Conservation (phyloP, 2,888 invertebrate genomes). For the Subacronicta megacephala region DNA sequence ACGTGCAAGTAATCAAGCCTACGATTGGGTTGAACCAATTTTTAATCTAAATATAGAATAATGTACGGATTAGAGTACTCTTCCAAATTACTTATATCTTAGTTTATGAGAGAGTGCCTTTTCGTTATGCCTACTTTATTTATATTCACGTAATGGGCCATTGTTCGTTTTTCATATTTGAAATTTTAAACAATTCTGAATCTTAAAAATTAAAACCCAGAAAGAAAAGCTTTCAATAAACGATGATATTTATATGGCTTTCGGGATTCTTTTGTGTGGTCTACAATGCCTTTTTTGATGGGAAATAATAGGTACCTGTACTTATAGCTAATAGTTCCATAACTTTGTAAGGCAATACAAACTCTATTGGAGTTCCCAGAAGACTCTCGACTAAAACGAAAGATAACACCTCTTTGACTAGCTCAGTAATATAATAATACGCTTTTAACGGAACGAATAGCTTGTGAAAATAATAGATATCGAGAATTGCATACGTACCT, state of each 20-base stretch:
- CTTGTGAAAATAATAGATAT: constrained; percentile 8
- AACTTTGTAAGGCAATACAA: background rate
- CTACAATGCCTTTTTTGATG: background rate
- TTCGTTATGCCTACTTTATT: background rate
- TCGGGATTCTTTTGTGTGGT: constrained; percentile 5
- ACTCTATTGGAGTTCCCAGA: background rate
- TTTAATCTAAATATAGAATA: constrained; percentile 66
- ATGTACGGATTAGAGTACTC: constrained; percentile 18
- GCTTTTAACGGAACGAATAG: constrained; percentile 12
- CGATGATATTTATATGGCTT: constrained; percentile 15
- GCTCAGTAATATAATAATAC: constrained; percentile 9
- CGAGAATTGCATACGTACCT: background rate
- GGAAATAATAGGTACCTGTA: background rate
- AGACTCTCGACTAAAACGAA: constrained; percentile 20
- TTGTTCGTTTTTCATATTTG: background rate
- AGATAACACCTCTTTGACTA: constrained; percentile 33
- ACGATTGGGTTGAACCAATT: constrained; percentile 63
- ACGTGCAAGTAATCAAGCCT: constrained; percentile 74
- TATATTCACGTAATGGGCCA: background rate
- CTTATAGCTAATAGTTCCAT: background rate
- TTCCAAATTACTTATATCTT: constrained; percentile 8
- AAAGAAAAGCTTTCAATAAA: background rate
- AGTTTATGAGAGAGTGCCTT: constrained; percentile 1
- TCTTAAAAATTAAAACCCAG: background rate
- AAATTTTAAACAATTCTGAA: background rate